Evolutionary conservation across 2,888 invertebrate genomes (phyloP).

Genomic region (Eilema sororculum): DNA sequence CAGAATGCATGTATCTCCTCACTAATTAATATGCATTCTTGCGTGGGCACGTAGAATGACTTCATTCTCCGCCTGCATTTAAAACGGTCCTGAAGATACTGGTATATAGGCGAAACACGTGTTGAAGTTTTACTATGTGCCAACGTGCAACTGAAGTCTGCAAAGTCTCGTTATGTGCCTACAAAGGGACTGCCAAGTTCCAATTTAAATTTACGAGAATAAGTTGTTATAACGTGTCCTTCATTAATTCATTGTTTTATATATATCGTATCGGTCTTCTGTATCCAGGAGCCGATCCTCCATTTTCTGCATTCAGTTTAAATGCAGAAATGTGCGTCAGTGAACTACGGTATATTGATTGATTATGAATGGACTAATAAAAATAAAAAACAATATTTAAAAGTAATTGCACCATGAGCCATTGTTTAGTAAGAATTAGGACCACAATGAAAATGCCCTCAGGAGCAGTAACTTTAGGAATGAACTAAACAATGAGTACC

Average conservation of each 20-base stretch:
- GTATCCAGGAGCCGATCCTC: too few species aligned
- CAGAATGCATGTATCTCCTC: background rate
- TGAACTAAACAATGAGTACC: too few species aligned
- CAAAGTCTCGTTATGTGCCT: background rate
- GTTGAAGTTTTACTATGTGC: background rate
- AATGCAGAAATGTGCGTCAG: background rate
- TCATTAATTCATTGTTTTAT: background rate
- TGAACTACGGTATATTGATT: background rate
- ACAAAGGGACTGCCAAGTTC: background rate
- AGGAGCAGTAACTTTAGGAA: too few species aligned
- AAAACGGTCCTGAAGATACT: background rate
- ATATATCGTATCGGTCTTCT: too few species aligned
- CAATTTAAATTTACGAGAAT: background rate
- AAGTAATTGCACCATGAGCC: too few species aligned
- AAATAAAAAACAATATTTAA: too few species aligned
- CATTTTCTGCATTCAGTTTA: too few species aligned
- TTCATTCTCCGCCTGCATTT: background rate
- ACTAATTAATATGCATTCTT: slow-evolving; percentile 1
- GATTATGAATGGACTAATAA: background rate
- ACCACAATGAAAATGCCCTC: background rate
- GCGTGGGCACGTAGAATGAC: slow-evolving; percentile 4
- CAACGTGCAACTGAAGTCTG: background rate
- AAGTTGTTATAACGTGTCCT: background rate
- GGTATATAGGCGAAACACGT: background rate
- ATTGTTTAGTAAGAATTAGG: background rate